These are phyloP conservation scores for Hippocampus mohnikei DNA, from an alignment of 2,113 vertebrate species.

Conservation along the genomic window DNA sequence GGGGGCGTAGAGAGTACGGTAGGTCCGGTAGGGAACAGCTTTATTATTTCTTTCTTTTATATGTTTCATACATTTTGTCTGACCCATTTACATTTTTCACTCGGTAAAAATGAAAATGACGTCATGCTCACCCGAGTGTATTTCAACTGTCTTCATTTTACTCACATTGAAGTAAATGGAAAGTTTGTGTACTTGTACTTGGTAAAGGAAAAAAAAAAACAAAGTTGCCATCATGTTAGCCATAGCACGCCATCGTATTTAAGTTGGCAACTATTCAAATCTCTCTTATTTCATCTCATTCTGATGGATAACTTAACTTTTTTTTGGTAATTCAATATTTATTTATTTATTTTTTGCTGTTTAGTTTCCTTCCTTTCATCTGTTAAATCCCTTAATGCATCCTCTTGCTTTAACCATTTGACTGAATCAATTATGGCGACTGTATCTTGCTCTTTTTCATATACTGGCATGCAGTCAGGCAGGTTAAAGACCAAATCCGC, in stretches of 20 bases:
- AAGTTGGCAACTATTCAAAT: neutral
- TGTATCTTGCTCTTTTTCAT: constrained; percentile 32
- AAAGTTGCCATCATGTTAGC: constrained; percentile 10
- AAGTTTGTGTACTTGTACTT: constrained; percentile 14
- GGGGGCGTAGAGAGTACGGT: constrained; percentile 77
- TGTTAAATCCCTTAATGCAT: constrained; percentile 45
- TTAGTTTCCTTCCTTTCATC: constrained; percentile 42
- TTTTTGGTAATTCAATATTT: constrained; percentile 7
- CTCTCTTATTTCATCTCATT: neutral
- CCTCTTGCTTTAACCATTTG: constrained; percentile 48
- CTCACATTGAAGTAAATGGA: constrained; percentile 42
- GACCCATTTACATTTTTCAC: constrained; percentile 55
- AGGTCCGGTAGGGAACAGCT: constrained; percentile 74
- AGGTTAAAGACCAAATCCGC: constrained; percentile 45
- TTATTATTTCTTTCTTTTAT: constrained; percentile 63
- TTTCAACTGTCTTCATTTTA: constrained; percentile 64
- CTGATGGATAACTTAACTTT: constrained; percentile 14
- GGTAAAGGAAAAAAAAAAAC: constrained; percentile 4
- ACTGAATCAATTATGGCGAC: constrained; percentile 26
- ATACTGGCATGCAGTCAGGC: constrained; percentile 42
- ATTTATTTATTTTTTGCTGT: constrained; percentile 10
- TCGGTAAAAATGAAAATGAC: constrained; percentile 29
- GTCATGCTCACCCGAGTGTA: constrained; percentile 43
- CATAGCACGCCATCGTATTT: constrained; percentile 22
- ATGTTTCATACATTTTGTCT: constrained; percentile 70